These are phyloP conservation scores for Archocentrus centrarchus DNA, from an alignment of 2,113 vertebrate genomes.

Conservation along the genomic window DNA sequence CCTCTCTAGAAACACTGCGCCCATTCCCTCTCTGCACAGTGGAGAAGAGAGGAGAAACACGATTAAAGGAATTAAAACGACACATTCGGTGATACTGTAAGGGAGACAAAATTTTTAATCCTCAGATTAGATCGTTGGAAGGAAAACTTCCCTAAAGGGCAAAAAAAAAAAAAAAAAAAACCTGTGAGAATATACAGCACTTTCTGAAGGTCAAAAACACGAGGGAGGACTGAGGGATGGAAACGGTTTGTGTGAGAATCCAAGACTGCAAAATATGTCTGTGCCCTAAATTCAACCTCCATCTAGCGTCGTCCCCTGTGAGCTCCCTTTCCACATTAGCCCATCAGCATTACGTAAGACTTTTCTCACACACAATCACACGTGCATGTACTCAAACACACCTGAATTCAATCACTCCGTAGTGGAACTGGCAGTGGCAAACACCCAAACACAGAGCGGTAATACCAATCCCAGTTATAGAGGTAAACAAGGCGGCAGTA, in stretches of 20 bases:
- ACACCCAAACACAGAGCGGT: not conserved
- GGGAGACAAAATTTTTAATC: slow-evolving; percentile 51
- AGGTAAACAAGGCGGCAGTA: slow-evolving; percentile 36
- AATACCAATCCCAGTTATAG: not conserved
- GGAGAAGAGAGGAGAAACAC: slow-evolving; percentile 21
- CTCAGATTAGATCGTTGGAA: slow-evolving; percentile 46
- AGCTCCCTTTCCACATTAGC: slow-evolving; percentile 52
- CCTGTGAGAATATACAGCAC: slow-evolving; percentile 2
- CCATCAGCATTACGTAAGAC: slow-evolving; percentile 64
- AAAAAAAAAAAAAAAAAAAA: not conserved
- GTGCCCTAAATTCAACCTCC: slow-evolving; percentile 66
- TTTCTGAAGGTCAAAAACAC: slow-evolving; percentile 51
- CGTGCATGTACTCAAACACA: slow-evolving; percentile 40
- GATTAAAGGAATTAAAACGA: slow-evolving; percentile 37
- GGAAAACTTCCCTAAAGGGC: slow-evolving; percentile 11
- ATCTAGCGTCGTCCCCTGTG: slow-evolving; percentile 16
- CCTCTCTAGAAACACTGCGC: slow-evolving; percentile 82
- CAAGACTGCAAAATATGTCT: slow-evolving; percentile 12
- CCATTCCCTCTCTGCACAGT: slow-evolving; percentile 78
- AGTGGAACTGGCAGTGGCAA: not conserved
- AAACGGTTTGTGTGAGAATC: not conserved
- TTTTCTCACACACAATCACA: slow-evolving; percentile 29
- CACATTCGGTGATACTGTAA: slow-evolving; percentile 34
- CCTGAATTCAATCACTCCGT: slow-evolving; percentile 50
- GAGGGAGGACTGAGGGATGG: not conserved